Base-by-base conservation (phyloP, 2,113 vertebrate genomes). In the Tachysurus vachellii region DNA sequence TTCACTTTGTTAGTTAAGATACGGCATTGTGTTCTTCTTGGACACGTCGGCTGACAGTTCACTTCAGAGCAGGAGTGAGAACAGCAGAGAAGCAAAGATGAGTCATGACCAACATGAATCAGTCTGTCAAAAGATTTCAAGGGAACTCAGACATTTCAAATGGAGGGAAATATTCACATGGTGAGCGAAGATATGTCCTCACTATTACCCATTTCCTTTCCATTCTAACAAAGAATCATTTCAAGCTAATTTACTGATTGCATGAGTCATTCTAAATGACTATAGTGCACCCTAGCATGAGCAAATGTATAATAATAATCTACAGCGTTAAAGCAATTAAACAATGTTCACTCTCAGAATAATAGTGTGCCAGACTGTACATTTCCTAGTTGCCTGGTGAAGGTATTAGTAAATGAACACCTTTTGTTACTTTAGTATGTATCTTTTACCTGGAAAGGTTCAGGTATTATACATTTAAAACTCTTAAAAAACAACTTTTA, bases 121-220 rank as follows among this genome's bases (percentile, higher is more conserved):
- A 28, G 21, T 85, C 31, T 88, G 88, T 47, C 17, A 6, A 66
- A 85, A 85, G 83, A 2, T 91, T 54, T 80, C 47, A 77, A 62
- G 53, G 16, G 62, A 80, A 28, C 54, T 95, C 77, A 73, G 75
- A 54, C 87, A 80, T 2, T 90, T 89, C 57, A 92, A 89, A 26
- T 88, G 86, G 2, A 88, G 62, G 76, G 90, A 90, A 0, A 80
- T 93, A 84, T 92, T 95, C 62, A 94, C 92, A 82, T 92, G 94
- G 95, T 95, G 89, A 94, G 95, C 92, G 71, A 26, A 31, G 23
- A 68, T 8, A 23, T 57, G 16, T 12, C 9, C 50, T 36, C 59
- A 31, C 66, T 81, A 5, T 23, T 47, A 23, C 4, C 75, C 7
- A 23, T 56, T 53, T 64, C 75, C 42, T 47, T 26, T 85, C 26